Conservation (phyloP, 2,888 invertebrate species). For the Lepas anatifera region DNA sequence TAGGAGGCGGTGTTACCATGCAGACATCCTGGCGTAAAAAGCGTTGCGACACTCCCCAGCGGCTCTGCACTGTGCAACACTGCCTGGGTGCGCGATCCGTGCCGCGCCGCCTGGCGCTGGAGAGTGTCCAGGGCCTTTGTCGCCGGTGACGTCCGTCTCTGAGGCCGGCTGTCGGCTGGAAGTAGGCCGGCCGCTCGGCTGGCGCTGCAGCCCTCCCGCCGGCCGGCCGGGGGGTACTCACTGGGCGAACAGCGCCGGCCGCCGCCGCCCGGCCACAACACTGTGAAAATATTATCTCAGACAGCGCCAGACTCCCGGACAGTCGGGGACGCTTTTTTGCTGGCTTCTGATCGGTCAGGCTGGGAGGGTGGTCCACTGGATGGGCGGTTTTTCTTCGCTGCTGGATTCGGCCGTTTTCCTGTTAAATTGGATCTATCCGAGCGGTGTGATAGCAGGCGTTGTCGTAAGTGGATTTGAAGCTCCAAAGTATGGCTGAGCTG, state of each 20-base stretch:
- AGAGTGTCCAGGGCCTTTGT: not conserved
- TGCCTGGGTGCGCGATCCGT: too few relatives aligned
- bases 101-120: not conserved
- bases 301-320: not conserved
- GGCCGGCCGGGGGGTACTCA: too few relatives aligned
- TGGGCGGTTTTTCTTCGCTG: not conserved
- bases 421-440: not conserved
- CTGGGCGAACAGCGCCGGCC: too few relatives aligned
- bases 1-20: too few relatives aligned
- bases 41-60: too few relatives aligned
- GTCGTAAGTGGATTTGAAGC: not conserved
- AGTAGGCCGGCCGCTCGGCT: not conserved
- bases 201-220: too few relatives aligned
- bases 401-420: not conserved
- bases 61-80: too few relatives aligned
- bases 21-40: too few relatives aligned
- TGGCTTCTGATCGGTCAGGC: not conserved
- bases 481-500: not conserved
- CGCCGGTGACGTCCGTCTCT: not conserved
- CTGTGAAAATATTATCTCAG: constrained; percentile 8
- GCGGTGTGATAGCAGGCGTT: not conserved
- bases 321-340: not conserved
- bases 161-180: not conserved
- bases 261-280: too few relatives aligned
- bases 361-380: not conserved